Evolutionary conservation across 2,113 vertebrate genomes (phyloP).

Genomic region (Halichoerus grypus): DNA sequence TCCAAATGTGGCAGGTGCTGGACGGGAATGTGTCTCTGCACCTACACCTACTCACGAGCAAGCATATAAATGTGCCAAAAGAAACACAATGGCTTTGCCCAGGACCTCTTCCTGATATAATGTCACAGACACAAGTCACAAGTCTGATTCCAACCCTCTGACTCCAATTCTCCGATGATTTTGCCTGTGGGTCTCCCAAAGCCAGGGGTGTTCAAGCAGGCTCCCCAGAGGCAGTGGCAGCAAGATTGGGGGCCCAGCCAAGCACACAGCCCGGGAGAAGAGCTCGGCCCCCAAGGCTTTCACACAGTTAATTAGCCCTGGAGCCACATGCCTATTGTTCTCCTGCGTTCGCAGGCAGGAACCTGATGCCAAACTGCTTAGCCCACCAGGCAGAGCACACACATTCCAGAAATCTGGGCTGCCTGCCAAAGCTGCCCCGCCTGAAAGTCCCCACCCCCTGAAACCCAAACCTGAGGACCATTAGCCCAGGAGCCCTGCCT

Average conservation of each 20-base stretch:
- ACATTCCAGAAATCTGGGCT: constrained; percentile 76
- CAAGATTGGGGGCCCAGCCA: neutral
- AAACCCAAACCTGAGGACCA: constrained; percentile 64
- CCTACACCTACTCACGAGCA: neutral
- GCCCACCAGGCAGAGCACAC: constrained; percentile 61
- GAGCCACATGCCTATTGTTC: constrained; percentile 62
- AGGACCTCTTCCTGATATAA: neutral
- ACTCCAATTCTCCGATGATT: neutral
- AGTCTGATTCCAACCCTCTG: neutral
- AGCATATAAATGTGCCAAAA: neutral
- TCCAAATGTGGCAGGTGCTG: neutral
- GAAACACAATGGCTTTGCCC: neutral
- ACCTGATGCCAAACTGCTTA: constrained; percentile 41
- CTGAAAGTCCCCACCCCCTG: constrained; percentile 48
- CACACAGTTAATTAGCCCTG: constrained; percentile 47
- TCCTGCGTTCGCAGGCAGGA: constrained; percentile 15
- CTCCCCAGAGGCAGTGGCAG: neutral
- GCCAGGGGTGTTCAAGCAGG: neutral
- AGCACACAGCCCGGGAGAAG: neutral
- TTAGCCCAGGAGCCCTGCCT: constrained; percentile 15
- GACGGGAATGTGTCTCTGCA: neutral
- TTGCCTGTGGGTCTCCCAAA: neutral
- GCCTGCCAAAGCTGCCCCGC: constrained; percentile 49
- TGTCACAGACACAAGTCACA: constrained; percentile 45
- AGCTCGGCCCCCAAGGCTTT: neutral